Evolutionary conservation across 2,888 invertebrate species (phyloP).

Genomic region (Ophraella communa): DNA sequence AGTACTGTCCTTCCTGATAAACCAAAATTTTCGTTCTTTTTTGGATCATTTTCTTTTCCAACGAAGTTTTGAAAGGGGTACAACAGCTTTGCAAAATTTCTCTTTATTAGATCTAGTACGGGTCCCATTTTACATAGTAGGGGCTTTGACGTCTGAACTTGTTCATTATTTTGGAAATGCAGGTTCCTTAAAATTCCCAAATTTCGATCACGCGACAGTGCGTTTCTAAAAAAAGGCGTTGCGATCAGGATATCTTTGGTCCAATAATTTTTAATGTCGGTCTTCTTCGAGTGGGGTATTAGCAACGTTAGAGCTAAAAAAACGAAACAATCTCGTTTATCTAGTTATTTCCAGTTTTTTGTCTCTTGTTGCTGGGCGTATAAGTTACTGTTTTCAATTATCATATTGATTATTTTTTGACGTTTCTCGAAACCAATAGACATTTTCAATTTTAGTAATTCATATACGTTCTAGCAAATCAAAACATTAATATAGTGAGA

Average conservation of each 20-base stretch:
- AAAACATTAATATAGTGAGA: too few relatives aligned
- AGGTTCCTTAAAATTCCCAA: too few relatives aligned
- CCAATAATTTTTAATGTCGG: neutral
- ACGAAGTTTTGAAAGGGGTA: neutral
- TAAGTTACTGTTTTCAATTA: slow-evolving; percentile 18
- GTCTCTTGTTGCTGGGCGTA: slow-evolving; percentile 16
- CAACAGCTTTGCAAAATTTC: neutral
- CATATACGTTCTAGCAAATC: too few relatives aligned
- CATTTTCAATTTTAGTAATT: too few relatives aligned
- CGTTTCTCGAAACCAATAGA: too few relatives aligned
- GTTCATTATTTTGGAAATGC: neutral
- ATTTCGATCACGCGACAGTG: neutral
- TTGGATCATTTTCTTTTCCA: neutral
- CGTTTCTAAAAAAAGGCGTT: neutral
- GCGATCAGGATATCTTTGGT: neutral
- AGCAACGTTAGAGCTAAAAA: slow-evolving; percentile 17
- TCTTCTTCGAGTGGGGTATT: slow-evolving; percentile 20
- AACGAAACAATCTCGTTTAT: slow-evolving; percentile 5
- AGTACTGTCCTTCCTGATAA: slow-evolving; percentile 5
- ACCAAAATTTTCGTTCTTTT: neutral
- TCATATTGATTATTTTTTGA: too few relatives aligned
- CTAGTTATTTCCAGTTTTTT: slow-evolving; percentile 18
- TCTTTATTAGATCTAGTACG: neutral
- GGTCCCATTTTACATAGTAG: slow-evolving; percentile 9
- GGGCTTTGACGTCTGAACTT: neutral